A percentile compares a stretch with the other conserved stretches of the same genome.
Evolutionary conservation across 2,888 invertebrate species (phyloP).

Genomic region (Lasioglossum zephyrum): DNA sequence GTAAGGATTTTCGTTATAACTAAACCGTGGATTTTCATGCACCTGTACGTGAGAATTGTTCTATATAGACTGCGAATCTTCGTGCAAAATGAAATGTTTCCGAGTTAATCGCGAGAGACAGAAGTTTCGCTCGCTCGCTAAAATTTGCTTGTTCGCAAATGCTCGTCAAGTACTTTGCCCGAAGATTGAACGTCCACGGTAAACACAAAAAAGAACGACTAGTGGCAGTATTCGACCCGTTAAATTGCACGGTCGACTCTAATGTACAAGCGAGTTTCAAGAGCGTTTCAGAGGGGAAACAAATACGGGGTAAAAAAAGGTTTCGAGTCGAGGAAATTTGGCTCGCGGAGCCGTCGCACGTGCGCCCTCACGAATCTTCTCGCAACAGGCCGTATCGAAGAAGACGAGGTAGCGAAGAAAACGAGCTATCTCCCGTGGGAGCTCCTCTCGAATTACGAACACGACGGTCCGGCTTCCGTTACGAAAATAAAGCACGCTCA

Average conservation of each 20-base stretch:
- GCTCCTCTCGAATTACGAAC: conserved; percentile 43
- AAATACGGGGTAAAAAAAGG: not conserved
- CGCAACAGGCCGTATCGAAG: conserved; percentile 59
- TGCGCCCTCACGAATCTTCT: conserved; percentile 29
- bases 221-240: not conserved
- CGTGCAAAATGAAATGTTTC: no score
- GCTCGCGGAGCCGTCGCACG: conserved; percentile 32
- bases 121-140: no score
- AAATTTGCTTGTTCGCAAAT: no score
- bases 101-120: no score
- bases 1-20: no score
- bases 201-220: not conserved
- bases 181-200: not conserved
- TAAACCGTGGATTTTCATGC: no score
- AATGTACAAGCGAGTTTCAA: not conserved
- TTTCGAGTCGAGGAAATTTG: not conserved
- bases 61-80: no score
- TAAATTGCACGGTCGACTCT: not conserved
- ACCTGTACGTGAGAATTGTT: no score
- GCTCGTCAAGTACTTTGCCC: not conserved
- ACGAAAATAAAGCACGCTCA: conserved; percentile 69
- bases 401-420: conserved; percentile 65
- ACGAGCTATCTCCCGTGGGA: conserved; percentile 62
- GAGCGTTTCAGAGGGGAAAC: not conserved
- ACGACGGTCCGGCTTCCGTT: conserved; percentile 68